Evolutionary conservation across 2,797 vertebrate genomes (phyloP), one percentile per base, ranked within the genome.

Genomic region (Mus minutoides): DNA sequence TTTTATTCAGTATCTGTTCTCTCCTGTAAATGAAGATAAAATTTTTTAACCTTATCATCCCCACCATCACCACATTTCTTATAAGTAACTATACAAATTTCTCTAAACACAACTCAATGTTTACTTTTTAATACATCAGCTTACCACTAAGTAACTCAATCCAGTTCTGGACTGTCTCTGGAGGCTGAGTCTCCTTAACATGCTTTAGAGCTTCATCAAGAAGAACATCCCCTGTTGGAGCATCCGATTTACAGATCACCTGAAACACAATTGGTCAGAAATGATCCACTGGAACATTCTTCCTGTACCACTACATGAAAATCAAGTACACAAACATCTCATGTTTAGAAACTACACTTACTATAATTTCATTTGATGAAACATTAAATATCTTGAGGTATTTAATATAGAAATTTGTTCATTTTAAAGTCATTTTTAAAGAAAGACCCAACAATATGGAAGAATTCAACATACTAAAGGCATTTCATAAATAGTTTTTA

Each of bases 101-200:
- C 64, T 93, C 71, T 64, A 40, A 77, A 93, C 5, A 85, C 67
- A 92, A 64, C 52, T 94, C 58, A 49, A 26, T n/a, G 88, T 92
- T 89, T 43, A 58, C n/a, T 80, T 91, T 67, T 92, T 37, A 87
- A 87, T n/a, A 83, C n/a, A 94, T 79, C 64, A 17, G 64, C 99
- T 99, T 98, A 99, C 99, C 99, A 94, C 99, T 99, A 97, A 99
- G 99, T 80, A 99, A 98, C 89, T 99, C 99, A 87, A 99, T 99
- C 99, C 99, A 99, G 98, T 99, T 99, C 98, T 99, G 99, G 96
- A 99, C 99, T 0, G 99, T 99, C 98, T 99, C 99, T 8, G 99
- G 99, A 67, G 99, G 99, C 0, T 99, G 99, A 0, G 99, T 99
- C 96, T 99, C 99, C 98, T 99, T 99, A 97, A 99, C 99, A 95